These are phyloP conservation scores for Acronicta aceris DNA, from an alignment of 2,888 invertebrate genomes.

Conservation along the genomic window DNA sequence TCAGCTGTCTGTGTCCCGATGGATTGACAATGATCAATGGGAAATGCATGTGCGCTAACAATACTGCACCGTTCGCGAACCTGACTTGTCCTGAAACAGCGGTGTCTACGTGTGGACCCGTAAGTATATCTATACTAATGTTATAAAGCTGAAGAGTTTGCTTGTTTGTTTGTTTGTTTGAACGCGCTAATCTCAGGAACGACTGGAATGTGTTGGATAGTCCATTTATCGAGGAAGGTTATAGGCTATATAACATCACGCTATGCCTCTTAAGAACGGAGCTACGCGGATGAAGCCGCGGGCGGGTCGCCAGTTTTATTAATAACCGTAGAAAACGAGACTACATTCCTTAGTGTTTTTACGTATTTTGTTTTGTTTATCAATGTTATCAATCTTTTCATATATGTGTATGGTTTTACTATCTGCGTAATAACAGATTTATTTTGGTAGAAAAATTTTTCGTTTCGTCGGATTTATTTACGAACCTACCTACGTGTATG, in stretches of 20 bases:
- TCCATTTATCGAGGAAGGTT: too few species aligned
- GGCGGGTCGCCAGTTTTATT: too few species aligned
- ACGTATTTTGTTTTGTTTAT: conserved; percentile 10
- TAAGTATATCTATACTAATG: conserved; percentile 72
- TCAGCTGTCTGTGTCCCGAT: conserved; percentile 94
- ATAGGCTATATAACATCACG: too few species aligned
- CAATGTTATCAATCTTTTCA: conserved; percentile 15
- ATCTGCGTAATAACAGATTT: too few species aligned
- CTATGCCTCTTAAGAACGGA: too few species aligned
- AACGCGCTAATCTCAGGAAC: too few species aligned
- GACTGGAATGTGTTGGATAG: too few species aligned
- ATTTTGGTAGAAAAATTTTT: too few species aligned
- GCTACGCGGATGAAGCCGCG: too few species aligned
- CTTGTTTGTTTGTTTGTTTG: too few species aligned
- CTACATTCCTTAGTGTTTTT: conserved; percentile 9
- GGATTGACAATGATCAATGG: conserved; percentile 89
- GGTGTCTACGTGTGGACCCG: conserved; percentile 88
- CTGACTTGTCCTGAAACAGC: conserved; percentile 91
- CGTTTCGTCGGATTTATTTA: too few species aligned
- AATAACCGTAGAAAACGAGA: not conserved
- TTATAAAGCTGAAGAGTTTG: too few species aligned
- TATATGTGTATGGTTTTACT: not conserved
- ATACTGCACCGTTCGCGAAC: conserved; percentile 89
- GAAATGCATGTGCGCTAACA: conserved; percentile 94
- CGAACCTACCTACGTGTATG: not conserved